Conservation (phyloP, 2,797 vertebrate species). For the Phataginus tricuspis region DNA sequence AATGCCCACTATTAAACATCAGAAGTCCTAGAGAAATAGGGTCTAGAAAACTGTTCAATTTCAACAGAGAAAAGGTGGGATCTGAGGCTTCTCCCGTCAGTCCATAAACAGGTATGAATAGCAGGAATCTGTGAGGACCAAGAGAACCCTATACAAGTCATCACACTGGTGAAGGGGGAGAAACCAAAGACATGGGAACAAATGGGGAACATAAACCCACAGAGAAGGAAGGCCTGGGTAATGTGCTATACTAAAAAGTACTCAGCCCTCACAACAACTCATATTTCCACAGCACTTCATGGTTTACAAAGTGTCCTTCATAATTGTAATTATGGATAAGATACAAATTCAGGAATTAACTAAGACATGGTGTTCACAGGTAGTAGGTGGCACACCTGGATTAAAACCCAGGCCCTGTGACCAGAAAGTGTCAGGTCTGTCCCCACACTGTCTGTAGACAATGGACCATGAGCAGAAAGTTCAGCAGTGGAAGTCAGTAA, state of each 20-base stretch:
- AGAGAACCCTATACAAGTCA: background rate
- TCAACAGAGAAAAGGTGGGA: background rate
- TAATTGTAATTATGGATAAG: background rate
- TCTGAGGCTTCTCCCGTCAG: background rate
- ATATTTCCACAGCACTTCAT: background rate
- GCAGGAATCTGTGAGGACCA: background rate
- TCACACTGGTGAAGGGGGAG: background rate
- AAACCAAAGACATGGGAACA: background rate
- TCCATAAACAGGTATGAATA: background rate
- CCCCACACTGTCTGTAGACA: background rate
- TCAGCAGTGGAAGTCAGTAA: accelerated
- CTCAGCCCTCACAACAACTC: background rate
- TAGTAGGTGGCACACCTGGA: background rate
- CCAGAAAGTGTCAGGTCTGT: background rate
- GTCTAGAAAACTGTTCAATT: background rate
- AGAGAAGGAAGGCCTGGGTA: background rate
- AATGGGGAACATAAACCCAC: background rate
- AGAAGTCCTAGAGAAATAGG: background rate
- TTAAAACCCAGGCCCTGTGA: background rate
- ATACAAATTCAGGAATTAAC: background rate
- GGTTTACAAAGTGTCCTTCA: background rate
- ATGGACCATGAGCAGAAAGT: background rate
- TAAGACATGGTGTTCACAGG: background rate
- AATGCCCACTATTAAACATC: background rate
- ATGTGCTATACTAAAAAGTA: accelerated